Conservation (phyloP, 92 coral and sea anemone species). For the Isaurus tuberculatus region DNA sequence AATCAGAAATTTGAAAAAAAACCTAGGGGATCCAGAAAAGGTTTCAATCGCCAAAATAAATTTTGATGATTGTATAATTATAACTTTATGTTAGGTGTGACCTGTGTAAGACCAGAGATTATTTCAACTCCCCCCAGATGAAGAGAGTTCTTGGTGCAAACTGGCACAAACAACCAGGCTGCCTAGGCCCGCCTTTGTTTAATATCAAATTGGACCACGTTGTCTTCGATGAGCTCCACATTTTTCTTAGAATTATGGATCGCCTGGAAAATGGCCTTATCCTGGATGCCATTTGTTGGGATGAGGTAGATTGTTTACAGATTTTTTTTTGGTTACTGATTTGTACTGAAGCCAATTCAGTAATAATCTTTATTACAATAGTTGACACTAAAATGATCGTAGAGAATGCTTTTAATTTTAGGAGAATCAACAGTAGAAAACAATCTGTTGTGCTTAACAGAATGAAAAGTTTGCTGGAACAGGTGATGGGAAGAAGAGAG, state of each 20-base stretch:
- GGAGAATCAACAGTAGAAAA: no score
- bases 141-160: slow-evolving; percentile 1
- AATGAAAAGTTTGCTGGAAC: slow-evolving; percentile 4
- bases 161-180: slow-evolving; percentile 35
- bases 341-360: no score
- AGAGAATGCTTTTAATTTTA: neutral
- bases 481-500: neutral
- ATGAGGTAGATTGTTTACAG: no score
- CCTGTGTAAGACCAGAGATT: neutral
- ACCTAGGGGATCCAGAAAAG: no score
- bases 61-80: no score
- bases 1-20: no score
- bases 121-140: slow-evolving; percentile 16
- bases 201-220: slow-evolving; percentile 48
- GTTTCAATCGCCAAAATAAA: no score
- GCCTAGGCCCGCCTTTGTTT: slow-evolving; percentile 25
- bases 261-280: slow-evolving; percentile 9
- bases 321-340: no score
- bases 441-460: neutral
- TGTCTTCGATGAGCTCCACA: slow-evolving; percentile 51
- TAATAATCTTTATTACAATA: no score
- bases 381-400: neutral
- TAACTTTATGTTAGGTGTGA: slow-evolving; percentile 10
- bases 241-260: slow-evolving; percentile 44
- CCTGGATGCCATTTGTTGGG: no score